Conservation (phyloP, 1,140 invertebrate species). For the Pogonus chalceus region DNA sequence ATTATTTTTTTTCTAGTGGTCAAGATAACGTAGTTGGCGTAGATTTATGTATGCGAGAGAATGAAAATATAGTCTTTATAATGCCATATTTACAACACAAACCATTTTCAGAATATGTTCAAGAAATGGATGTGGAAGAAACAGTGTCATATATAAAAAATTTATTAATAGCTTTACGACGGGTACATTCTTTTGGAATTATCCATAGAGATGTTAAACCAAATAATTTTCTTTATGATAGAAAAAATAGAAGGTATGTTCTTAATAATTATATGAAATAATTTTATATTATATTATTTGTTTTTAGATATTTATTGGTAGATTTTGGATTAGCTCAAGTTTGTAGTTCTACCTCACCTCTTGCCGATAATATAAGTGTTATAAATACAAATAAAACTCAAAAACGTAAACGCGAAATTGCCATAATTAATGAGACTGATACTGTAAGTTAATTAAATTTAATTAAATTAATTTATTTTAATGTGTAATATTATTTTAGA, state of each 20-base stretch:
- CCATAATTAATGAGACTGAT: neutral
- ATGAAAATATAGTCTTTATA: slow-evolving; percentile 75
- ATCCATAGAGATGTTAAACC: slow-evolving; percentile 93
- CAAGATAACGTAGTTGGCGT: slow-evolving; percentile 73
- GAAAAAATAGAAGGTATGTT: slow-evolving; percentile 57
- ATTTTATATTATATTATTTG: slow-evolving; percentile 13
- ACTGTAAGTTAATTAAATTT: neutral
- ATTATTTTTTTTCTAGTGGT: slow-evolving; percentile 44
- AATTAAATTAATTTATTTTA: neutral
- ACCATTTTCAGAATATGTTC: slow-evolving; percentile 66
- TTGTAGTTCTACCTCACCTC: slow-evolving; percentile 23
- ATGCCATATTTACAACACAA: slow-evolving; percentile 85
- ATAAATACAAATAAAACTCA: slow-evolving; percentile 12
- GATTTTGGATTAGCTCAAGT: slow-evolving; percentile 84
- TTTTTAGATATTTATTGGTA: slow-evolving; percentile 58
- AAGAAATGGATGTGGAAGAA: slow-evolving; percentile 59
- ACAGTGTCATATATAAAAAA: slow-evolving; percentile 73
- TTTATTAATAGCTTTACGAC: slow-evolving; percentile 62
- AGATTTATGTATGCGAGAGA: slow-evolving; percentile 63
- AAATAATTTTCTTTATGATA: slow-evolving; percentile 82
- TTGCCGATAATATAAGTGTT: slow-evolving; percentile 17
- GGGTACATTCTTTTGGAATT: slow-evolving; percentile 75
- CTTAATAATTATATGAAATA: slow-evolving; percentile 12
- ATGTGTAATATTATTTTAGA: neutral
- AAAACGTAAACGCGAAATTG: slow-evolving; percentile 12